Conservation (phyloP, 2,113 vertebrate genomes). For the Sprattus sprattus region DNA sequence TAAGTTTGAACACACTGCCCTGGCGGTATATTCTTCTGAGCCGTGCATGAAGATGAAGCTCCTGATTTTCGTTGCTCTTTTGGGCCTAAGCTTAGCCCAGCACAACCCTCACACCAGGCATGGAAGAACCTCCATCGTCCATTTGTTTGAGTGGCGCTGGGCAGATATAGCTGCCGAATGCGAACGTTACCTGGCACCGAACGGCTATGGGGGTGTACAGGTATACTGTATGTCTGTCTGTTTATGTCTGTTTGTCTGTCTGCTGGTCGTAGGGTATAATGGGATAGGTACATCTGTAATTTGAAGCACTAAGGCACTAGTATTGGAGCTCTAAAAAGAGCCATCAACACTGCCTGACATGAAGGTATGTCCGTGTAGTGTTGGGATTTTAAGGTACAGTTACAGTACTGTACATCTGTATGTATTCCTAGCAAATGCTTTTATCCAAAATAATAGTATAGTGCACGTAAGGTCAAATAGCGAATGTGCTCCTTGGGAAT, state of each 20-base stretch:
- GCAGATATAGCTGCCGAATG: conserved; percentile 86
- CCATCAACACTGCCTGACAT: too few species aligned
- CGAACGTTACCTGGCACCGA: conserved; percentile 82
- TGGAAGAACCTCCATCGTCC: conserved; percentile 79
- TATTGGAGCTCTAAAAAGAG: too few species aligned
- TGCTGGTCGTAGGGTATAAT: too few species aligned
- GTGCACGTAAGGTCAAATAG: too few species aligned
- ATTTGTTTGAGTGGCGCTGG: conserved; percentile 95
- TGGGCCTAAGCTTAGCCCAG: conserved; percentile 73
- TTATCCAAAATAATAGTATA: too few species aligned
- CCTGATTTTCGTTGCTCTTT: conserved; percentile 67
- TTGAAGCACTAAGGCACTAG: too few species aligned
- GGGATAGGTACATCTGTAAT: too few species aligned
- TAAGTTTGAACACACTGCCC: background rate
- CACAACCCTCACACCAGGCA: conserved; percentile 67
- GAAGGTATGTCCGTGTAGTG: too few species aligned
- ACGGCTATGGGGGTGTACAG: conserved; percentile 90
- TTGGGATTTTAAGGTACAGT: too few species aligned
- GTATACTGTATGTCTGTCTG: conserved; percentile 70
- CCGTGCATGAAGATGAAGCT: conserved; percentile 70
- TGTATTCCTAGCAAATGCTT: too few species aligned
- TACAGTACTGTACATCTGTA: too few species aligned
- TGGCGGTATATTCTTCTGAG: background rate
- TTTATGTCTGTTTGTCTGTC: too few species aligned
- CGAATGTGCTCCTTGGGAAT: background rate